Evolutionary conservation across 2,797 vertebrate species (phyloP), one percentile per base, ranked within the genome.

Genomic region (Gadopsis bispinosus): DNA sequence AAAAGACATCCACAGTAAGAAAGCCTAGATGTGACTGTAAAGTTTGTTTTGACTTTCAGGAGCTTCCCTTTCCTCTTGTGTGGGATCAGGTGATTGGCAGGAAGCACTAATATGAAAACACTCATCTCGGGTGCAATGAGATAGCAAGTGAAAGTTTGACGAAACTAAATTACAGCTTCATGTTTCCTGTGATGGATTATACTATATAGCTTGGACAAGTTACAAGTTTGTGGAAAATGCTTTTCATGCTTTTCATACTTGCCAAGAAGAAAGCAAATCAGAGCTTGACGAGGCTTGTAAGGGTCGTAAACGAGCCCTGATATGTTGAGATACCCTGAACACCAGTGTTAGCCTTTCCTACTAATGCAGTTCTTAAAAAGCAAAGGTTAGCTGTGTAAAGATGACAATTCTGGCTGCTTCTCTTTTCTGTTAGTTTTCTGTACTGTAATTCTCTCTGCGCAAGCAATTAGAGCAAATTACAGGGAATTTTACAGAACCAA

Each of bases 161-260:
- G 0, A 59, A 69, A 64, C 53, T 60, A 26, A 48, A 66, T 70
- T 29, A 16, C 56, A 26, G 2, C 45, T 54, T 76, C 39, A 1
- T 71, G 22, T 76, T 68, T 68, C 31, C 53, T 59, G 22, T 58
- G 53, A 53, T 68, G 53, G 26, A 64, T 66, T 20, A 7, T 26
- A 26, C 26, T 26, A 2, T 48, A 35, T 19, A 35, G 51, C 59
- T 43, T 7, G 11, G 4, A 47, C 22, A 9, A 31, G 19, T 53
- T 31, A 31, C n/a, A 31, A 35, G 26, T 59, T 9, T 22, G 9
- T 37, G 26, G 41, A 22, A 43, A 76, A 59, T 19, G 47, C 4
- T 48, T 33, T 29, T 26, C 0, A 59, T 19, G 47, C 4, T 48
- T 33, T 29, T 26, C 0, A 53, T 29, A 13, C 33, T 37, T 16